Conservation (phyloP, 1,140 invertebrate genomes). For the Polyergus mexicanus region DNA sequence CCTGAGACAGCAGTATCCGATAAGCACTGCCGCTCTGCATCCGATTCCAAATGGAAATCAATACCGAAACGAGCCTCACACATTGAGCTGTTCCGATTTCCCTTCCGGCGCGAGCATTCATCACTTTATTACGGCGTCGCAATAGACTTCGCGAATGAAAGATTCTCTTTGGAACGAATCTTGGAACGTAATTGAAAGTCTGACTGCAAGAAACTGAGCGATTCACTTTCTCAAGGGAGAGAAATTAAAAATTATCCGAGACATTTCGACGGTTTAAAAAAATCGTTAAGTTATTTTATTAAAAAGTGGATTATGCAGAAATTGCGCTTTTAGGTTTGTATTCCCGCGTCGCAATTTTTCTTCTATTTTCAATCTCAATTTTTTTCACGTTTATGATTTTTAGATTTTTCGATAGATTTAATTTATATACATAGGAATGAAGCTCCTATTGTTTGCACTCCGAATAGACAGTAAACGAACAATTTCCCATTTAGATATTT, state of each 20-base stretch:
- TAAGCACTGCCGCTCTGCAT: constrained; percentile 69
- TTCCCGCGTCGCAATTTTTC: neutral
- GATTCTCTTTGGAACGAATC: constrained; percentile 31
- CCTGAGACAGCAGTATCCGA: constrained; percentile 71
- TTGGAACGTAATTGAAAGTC: constrained; percentile 49
- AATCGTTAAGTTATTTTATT: neutral
- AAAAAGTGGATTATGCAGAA: neutral
- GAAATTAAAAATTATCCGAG: constrained; percentile 29
- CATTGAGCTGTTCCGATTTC: constrained; percentile 65
- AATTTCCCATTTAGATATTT: no score
- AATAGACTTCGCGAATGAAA: constrained; percentile 63
- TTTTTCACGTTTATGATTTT: no score
- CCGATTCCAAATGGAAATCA: constrained; percentile 76
- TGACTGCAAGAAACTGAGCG: constrained; percentile 14
- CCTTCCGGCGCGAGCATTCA: constrained; percentile 66
- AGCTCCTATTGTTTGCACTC: no score
- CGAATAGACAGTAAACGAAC: no score
- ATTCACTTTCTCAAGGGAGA: neutral
- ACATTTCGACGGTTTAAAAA: constrained; percentile 1
- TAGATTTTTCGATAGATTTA: no score
- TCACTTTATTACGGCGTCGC: constrained; percentile 70
- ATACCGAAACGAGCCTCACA: constrained; percentile 69
- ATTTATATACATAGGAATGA: no score
- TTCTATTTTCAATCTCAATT: no score
- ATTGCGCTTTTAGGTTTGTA: neutral